A percentile compares a stretch with the other conserved stretches of the same genome.
Conservation (phyloP, 1,140 invertebrate species). For the Sinonovacula constricta region DNA sequence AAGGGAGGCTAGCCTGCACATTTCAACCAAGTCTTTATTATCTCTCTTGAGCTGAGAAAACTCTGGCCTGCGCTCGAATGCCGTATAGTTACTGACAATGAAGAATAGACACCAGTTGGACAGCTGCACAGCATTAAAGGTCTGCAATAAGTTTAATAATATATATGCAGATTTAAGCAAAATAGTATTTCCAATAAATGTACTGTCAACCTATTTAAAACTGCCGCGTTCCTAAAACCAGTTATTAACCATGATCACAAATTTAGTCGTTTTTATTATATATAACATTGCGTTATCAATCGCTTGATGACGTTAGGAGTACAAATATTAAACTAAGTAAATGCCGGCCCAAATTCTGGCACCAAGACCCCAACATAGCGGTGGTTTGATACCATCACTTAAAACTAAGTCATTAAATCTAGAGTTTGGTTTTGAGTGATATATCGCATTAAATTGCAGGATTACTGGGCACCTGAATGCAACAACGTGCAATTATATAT, state of each 20-base stretch:
- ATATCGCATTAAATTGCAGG: too few species aligned
- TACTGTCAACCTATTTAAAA: not conserved
- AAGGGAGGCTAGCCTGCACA: slow-evolving; percentile 72
- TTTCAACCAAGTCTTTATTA: slow-evolving; percentile 65
- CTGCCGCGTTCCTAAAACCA: not conserved
- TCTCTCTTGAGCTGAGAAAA: slow-evolving; percentile 62
- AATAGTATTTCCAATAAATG: not conserved
- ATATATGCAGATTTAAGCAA: not conserved
- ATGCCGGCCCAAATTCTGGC: too few species aligned
- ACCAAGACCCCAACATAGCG: too few species aligned
- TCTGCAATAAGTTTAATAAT: slow-evolving; percentile 53
- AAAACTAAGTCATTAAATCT: too few species aligned
- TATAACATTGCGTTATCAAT: too few species aligned
- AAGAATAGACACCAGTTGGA: slow-evolving; percentile 73
- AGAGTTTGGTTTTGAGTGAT: too few species aligned
- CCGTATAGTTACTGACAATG: slow-evolving; percentile 71
- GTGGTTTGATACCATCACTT: too few species aligned
- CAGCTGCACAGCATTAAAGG: slow-evolving; percentile 71
- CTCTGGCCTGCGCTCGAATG: slow-evolving; percentile 67
- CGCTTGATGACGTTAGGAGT: too few species aligned
- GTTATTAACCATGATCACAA: not conserved
- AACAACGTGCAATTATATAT: too few species aligned
- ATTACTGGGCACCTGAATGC: too few species aligned
- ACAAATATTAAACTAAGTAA: too few species aligned
- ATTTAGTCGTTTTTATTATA: too few species aligned